These are phyloP conservation scores for Idaea aversata DNA, from an alignment of 2,888 invertebrate species.

Conservation along the genomic window DNA sequence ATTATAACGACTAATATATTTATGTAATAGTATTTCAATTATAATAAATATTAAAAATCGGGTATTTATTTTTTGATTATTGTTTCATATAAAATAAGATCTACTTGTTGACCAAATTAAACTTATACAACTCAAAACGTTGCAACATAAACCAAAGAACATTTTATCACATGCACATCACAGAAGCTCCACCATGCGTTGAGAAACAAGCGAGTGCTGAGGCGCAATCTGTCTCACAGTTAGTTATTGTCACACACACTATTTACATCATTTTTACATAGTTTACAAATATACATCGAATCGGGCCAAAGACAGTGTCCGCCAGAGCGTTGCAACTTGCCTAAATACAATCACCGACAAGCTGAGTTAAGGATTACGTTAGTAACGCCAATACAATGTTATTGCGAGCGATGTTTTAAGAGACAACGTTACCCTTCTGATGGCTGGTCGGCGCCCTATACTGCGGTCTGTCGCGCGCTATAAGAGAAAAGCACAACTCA, in stretches of 20 bases:
- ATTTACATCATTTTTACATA: slow-evolving; percentile 32
- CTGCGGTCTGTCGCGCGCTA: slow-evolving; percentile 67
- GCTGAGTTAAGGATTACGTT: slow-evolving; percentile 57
- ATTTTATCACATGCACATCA: slow-evolving; percentile 21
- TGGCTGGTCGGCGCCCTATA: slow-evolving; percentile 72
- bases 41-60: not conserved
- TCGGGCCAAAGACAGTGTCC: slow-evolving; percentile 53
- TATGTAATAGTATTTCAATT: not conserved
- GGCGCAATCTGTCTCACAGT: slow-evolving; percentile 52
- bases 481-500: slow-evolving; percentile 75
- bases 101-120: not conserved
- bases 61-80: not conserved
- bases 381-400: slow-evolving; percentile 60
- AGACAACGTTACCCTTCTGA: slow-evolving; percentile 74
- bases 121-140: slow-evolving; percentile 2
- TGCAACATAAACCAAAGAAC: slow-evolving; percentile 29
- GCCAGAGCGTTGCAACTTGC: slow-evolving; percentile 57
- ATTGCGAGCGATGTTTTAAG: slow-evolving; percentile 53
- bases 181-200: not conserved
- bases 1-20: not conserved
- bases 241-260: slow-evolving; percentile 29
- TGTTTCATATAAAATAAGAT: not conserved
- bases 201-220: slow-evolving; percentile 20
- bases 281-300: slow-evolving; percentile 28
- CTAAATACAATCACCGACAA: slow-evolving; percentile 68